Conservation (phyloP, 2,888 invertebrate species). For the Parnassius orleans region DNA sequence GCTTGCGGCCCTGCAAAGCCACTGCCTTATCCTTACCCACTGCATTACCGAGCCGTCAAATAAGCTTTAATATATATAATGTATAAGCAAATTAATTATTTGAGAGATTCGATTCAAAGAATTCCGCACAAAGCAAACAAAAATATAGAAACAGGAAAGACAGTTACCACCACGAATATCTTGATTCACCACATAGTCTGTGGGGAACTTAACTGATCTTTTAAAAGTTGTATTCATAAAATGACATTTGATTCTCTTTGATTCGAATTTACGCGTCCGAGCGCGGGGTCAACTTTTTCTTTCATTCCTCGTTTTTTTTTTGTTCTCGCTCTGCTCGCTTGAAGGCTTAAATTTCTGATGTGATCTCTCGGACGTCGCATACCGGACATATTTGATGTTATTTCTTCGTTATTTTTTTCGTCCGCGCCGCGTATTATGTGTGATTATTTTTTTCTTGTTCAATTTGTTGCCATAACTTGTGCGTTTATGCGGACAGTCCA, state of each 20-base stretch:
- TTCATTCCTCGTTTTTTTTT: conserved; percentile 50
- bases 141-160: background rate
- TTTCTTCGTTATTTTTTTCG: conserved; percentile 49
- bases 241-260: conserved; percentile 76
- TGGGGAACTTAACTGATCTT: conserved; percentile 18
- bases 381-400: conserved; percentile 77
- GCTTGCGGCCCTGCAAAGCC: no score
- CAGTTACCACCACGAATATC: conserved; percentile 8
- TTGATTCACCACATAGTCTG: conserved; percentile 5
- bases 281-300: conserved; percentile 54
- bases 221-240: conserved; percentile 50
- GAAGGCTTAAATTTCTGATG: conserved; percentile 76
- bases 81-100: no score
- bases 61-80: no score
- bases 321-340: conserved; percentile 54
- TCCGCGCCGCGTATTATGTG: conserved; percentile 37
- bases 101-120: no score
- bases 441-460: conserved; percentile 49
- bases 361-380: conserved; percentile 74
- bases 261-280: conserved; percentile 76
- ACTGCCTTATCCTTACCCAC: no score
- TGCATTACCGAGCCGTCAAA: no score
- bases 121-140: no score
- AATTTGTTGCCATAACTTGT: conserved; percentile 37
- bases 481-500: conserved; percentile 3